A percentile compares a stretch with the other conserved stretches of the same genome.
These are phyloP conservation scores for Trematocara stigmaticum DNA, from an alignment of 2,113 vertebrate species.

Conservation along the genomic window DNA sequence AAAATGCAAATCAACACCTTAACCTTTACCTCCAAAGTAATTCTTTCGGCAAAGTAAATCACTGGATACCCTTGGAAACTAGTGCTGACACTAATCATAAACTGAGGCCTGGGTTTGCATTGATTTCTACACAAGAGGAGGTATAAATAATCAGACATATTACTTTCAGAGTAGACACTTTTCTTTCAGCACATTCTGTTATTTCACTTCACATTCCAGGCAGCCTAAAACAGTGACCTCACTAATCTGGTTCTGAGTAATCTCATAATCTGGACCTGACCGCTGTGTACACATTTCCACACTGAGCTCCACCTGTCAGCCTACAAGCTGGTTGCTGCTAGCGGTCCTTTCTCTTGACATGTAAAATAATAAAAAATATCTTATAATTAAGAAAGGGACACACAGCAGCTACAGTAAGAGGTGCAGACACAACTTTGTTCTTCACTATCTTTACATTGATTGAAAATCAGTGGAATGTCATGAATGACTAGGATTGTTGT, in stretches of 20 bases:
- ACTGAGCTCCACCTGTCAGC: conserved; percentile 15
- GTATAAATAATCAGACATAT: background rate
- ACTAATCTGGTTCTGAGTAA: conserved; percentile 46
- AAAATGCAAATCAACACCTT: background rate
- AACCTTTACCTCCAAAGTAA: background rate
- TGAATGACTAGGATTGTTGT: background rate
- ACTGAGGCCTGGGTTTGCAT: background rate
- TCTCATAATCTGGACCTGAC: conserved; percentile 49
- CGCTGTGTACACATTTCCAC: background rate
- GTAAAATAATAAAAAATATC: background rate
- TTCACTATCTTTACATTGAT: background rate
- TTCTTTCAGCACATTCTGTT: background rate
- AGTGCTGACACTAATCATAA: background rate
- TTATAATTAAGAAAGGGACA: background rate
- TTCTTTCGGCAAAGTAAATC: background rate
- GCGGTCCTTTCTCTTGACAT: background rate
- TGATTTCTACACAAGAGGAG: background rate
- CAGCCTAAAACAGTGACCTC: conserved; percentile 1
- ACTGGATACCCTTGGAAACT: background rate
- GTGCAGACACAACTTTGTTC: background rate
- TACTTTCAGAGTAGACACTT: background rate
- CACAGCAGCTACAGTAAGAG: background rate
- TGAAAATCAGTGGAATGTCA: background rate
- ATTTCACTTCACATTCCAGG: background rate
- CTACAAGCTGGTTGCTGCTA: background rate